Conservation (phyloP, 2,113 vertebrate species). For the Pipra filicauda region DNA sequence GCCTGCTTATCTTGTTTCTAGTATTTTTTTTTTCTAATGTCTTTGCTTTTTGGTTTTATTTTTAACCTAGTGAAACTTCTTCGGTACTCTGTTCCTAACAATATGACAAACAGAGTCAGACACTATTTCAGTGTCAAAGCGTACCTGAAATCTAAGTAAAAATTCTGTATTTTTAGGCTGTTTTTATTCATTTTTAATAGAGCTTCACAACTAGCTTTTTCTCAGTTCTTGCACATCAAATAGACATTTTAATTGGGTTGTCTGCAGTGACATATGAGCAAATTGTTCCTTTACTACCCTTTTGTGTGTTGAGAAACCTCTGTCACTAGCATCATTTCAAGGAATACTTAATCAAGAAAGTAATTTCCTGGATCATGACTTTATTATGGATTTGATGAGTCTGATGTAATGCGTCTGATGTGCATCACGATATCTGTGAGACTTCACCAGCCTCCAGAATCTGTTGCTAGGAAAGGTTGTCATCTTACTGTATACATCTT, state of each 20-base stretch:
- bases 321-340: neutral
- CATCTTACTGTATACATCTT: neutral
- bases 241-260: neutral
- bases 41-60: neutral
- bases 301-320: neutral
- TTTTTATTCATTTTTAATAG: neutral
- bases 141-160: neutral
- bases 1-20: neutral
- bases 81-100: neutral
- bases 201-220: neutral
- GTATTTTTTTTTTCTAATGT: neutral
- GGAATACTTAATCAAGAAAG: neutral
- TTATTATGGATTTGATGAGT: neutral
- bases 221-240: neutral
- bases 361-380: neutral
- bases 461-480: neutral
- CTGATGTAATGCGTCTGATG: neutral
- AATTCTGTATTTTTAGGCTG: neutral
- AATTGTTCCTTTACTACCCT: neutral
- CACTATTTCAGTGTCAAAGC: neutral
- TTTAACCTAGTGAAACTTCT: neutral
- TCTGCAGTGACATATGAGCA: neutral
- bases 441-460: neutral
- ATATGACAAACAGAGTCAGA: neutral
- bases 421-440: fast-evolving